These are phyloP conservation scores for Drosophila repleta DNA, from an alignment of 1,140 invertebrate genomes.

Conservation along the genomic window DNA sequence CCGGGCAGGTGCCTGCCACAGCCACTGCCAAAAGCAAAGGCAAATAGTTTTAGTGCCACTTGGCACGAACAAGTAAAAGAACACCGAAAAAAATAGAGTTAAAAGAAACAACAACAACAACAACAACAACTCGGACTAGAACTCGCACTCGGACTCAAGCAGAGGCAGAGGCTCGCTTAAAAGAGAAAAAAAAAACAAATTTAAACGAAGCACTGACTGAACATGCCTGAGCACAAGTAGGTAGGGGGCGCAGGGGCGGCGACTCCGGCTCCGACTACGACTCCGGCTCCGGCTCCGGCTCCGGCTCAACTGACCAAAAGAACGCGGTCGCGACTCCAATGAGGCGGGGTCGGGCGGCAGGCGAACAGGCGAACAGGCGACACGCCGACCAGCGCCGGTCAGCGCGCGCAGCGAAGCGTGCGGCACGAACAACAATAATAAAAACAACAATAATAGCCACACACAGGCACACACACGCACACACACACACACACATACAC, in stretches of 20 bases:
- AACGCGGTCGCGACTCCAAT: conserved; percentile 37
- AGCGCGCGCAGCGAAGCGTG: conserved; percentile 45
- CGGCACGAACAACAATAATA: conserved; percentile 35
- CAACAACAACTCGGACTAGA: conserved; percentile 18
- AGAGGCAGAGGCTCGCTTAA: conserved; percentile 6
- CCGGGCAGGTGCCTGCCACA: conserved; percentile 42
- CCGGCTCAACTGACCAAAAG: conserved; percentile 32
- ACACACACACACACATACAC: not conserved
- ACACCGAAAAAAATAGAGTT: conserved; percentile 42
- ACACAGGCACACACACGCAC: not conserved
- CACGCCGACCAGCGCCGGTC: conserved; percentile 45
- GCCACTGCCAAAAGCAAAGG: conserved; percentile 58
- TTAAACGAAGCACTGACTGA: conserved; percentile 57
- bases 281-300: conserved; percentile 30
- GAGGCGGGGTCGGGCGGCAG: not conserved
- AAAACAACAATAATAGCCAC: conserved; percentile 7
- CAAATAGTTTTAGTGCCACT: conserved; percentile 82
- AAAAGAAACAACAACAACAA: conserved; percentile 23
- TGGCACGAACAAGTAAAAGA: conserved; percentile 69
- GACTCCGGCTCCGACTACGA: conserved; percentile 27
- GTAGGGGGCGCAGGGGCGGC: not conserved
- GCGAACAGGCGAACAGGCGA: conserved; percentile 39
- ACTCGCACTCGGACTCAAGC: conserved; percentile 22
- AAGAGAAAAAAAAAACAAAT: conserved; percentile 7
- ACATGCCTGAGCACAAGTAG: conserved; percentile 56